phyloP scores from a whole-genome alignment of 2,113 vertebrate genomes.

The Pandion haliaetus region DNA sequence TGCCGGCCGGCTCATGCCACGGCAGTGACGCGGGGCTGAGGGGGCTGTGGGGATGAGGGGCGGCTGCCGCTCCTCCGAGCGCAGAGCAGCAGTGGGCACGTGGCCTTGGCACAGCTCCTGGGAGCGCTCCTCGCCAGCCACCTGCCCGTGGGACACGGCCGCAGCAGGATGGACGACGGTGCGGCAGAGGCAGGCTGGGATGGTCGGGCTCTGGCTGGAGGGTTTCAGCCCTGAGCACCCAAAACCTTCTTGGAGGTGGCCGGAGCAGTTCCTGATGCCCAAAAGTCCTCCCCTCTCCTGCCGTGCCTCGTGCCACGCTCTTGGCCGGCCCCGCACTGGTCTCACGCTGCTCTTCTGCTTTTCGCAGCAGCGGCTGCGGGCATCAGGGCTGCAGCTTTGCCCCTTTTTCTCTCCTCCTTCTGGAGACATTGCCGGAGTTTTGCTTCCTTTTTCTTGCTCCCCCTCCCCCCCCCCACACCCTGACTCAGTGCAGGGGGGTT shows the following conservation, averaged over 20 bases:
- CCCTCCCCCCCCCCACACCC: no score
- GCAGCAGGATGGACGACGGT: rapidly evolving
- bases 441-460: not conserved
- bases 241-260: not conserved
- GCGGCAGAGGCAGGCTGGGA: not conserved
- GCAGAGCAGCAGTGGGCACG: not conserved
- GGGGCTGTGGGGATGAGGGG: not conserved
- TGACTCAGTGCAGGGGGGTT: not conserved
- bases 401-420: not conserved
- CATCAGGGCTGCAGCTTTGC: rapidly evolving
- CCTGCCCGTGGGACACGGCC: not conserved
- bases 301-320: not conserved
- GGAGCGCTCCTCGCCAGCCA: not conserved
- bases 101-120: no score
- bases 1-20: not conserved
- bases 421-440: not conserved
- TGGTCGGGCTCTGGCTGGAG: not conserved
- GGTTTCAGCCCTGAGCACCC: not conserved
- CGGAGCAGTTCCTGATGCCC: not conserved
- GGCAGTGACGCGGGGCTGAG: not conserved
- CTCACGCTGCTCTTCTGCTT: not conserved
- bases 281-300: no score
- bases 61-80: not conserved
- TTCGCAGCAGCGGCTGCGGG: rapidly evolving
- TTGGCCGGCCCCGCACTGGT: rapidly evolving